Conservation (phyloP, 2,888 invertebrate species). For the Patella pellucida region DNA sequence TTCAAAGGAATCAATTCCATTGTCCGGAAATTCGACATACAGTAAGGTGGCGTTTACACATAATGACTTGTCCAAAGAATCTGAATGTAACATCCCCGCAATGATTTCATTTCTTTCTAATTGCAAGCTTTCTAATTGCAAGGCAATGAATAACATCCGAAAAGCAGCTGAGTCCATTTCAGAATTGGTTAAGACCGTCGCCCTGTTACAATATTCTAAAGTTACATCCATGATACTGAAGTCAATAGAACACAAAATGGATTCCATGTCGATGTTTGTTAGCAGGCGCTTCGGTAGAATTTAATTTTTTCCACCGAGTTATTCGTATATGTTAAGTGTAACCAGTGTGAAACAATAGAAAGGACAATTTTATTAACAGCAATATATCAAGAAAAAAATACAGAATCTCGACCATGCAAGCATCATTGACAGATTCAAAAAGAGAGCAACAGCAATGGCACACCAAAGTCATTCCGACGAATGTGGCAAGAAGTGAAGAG, state of each 20-base stretch:
- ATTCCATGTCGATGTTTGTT: neutral
- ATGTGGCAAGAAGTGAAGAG: too few relatives aligned
- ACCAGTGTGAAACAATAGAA: neutral
- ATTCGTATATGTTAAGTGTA: neutral
- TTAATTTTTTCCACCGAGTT: neutral
- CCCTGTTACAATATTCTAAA: neutral
- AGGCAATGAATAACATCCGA: neutral
- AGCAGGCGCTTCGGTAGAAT: neutral
- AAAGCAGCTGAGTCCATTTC: neutral
- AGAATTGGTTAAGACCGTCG: neutral
- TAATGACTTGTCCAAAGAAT: neutral
- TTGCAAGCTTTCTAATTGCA: too few relatives aligned
- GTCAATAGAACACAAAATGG: neutral
- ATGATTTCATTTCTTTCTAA: neutral
- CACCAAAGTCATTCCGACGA: too few relatives aligned
- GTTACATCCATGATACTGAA: neutral
- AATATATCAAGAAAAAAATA: too few relatives aligned
- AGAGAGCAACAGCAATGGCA: too few relatives aligned
- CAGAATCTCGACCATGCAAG: too few relatives aligned
- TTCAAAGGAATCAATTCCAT: neutral
- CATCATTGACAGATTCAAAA: too few relatives aligned
- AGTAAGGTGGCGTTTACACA: neutral
- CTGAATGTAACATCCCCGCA: neutral
- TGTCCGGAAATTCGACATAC: neutral
- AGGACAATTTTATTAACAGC: too few relatives aligned